Evolutionary conservation across 2,888 invertebrate species (phyloP).

Genomic region (Lithophane leautieri): DNA sequence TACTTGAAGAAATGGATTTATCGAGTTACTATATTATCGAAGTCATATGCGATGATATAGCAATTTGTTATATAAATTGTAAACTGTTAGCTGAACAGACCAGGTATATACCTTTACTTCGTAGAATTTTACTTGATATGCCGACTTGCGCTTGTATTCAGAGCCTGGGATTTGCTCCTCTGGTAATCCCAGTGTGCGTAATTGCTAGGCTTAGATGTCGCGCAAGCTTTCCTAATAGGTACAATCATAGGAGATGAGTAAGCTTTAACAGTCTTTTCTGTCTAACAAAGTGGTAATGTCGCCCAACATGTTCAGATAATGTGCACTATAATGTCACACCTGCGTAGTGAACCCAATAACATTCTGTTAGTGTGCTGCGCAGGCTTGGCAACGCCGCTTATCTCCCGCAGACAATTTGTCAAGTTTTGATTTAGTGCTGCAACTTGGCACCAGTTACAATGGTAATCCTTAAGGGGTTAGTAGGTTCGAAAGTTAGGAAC

Average conservation of each 20-base stretch:
- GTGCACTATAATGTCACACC: conserved; percentile 20
- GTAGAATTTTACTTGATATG: background rate
- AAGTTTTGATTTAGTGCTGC: conserved; percentile 56
- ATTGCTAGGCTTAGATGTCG: conserved; percentile 11
- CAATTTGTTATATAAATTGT: conserved; percentile 20
- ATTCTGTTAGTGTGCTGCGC: conserved; percentile 4
- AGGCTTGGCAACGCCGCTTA: conserved; percentile 55
- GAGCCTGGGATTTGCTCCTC: conserved; percentile 27
- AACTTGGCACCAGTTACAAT: conserved; percentile 56
- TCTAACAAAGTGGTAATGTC: conserved; percentile 13
- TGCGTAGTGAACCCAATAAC: conserved; percentile 37
- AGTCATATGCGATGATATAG: conserved; percentile 28
- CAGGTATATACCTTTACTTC: background rate
- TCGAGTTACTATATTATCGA: background rate
- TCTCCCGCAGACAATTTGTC: conserved; percentile 58
- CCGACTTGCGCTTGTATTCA: conserved; percentile 1
- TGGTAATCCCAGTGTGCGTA: conserved; percentile 25
- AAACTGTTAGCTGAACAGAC: conserved; percentile 21
- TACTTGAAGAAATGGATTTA: conserved; percentile 25
- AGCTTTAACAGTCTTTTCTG: conserved; percentile 6
- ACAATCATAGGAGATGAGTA: conserved; percentile 19
- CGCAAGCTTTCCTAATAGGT: conserved; percentile 12
- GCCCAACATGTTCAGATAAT: conserved; percentile 9
- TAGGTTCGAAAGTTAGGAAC: conserved; percentile 35
- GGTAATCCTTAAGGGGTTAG: conserved; percentile 52